Conservation (phyloP, 2,797 vertebrate species). For the Florisuga fusca region DNA sequence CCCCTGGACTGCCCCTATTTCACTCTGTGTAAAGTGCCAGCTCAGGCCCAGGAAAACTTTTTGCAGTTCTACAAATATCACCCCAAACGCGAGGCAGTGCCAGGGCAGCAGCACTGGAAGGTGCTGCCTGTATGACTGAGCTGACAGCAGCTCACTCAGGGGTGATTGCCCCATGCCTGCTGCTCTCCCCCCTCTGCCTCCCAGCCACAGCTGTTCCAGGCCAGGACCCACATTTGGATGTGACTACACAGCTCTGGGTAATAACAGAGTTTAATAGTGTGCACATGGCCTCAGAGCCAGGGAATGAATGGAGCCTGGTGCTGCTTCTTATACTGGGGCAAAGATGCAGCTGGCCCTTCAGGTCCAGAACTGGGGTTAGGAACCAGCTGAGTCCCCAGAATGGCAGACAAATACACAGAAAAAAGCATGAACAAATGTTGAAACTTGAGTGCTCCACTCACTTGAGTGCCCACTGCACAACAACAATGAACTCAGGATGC, state of each 20-base stretch:
- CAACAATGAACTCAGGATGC: background rate
- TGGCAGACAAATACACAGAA: background rate
- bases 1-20: background rate
- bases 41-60: background rate
- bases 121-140: accelerated
- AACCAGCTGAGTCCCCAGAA: background rate
- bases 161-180: accelerated
- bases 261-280: background rate
- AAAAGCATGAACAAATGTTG: background rate
- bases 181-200: background rate
- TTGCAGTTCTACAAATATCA: background rate
- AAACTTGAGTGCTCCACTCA: background rate
- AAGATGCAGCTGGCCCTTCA: background rate
- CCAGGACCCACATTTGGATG: too few species aligned
- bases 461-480: background rate
- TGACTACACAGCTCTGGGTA: background rate
- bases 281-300: background rate
- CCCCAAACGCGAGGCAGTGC: background rate
- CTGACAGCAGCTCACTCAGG: background rate
- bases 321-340: background rate
- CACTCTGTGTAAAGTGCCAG: background rate
- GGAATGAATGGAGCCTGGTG: background rate
- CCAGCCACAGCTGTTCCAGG: background rate
- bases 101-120: accelerated
- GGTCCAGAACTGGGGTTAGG: background rate